These are phyloP conservation scores for Spilosoma lubricipeda DNA, from an alignment of 2,888 invertebrate genomes.

Conservation along the genomic window DNA sequence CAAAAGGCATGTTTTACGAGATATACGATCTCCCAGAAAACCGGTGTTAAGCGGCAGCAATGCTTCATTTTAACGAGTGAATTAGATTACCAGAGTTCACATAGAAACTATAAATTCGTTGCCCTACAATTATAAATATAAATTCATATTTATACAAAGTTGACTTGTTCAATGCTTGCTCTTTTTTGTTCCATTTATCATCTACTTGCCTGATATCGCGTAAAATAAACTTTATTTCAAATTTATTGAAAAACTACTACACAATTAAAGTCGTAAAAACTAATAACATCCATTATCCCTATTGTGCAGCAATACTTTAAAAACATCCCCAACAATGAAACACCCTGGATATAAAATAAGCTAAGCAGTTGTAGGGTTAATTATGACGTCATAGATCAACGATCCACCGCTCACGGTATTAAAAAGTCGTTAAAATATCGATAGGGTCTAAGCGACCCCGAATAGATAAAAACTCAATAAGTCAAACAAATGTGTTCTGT, in stretches of 20 bases:
- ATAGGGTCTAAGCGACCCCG: conserved; percentile 44
- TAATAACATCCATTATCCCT: conserved; percentile 11
- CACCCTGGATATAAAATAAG: conserved; percentile 31
- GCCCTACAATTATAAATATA: background rate
- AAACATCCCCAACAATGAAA: conserved; percentile 6
- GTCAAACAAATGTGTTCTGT: conserved; percentile 70
- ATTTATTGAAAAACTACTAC: background rate
- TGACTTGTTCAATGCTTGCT: too few species aligned
- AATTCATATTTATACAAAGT: background rate
- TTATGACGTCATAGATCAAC: conserved; percentile 83
- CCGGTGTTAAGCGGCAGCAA: too few species aligned
- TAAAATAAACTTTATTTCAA: background rate
- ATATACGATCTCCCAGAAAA: too few species aligned
- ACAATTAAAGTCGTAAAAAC: conserved; percentile 6
- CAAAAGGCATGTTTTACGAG: too few species aligned
- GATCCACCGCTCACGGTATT: conserved; percentile 59
- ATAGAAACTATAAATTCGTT: background rate
- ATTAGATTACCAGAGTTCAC: too few species aligned
- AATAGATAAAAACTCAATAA: conserved; percentile 62
- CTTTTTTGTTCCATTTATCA: background rate
- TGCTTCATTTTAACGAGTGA: too few species aligned
- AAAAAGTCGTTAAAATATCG: conserved; percentile 66
- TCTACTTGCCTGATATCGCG: background rate
- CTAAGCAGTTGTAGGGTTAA: conserved; percentile 68
- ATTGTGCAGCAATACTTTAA: background rate